phyloP scores from a whole-genome alignment of 2,888 invertebrate genomes.

The Operophtera brumata region DNA sequence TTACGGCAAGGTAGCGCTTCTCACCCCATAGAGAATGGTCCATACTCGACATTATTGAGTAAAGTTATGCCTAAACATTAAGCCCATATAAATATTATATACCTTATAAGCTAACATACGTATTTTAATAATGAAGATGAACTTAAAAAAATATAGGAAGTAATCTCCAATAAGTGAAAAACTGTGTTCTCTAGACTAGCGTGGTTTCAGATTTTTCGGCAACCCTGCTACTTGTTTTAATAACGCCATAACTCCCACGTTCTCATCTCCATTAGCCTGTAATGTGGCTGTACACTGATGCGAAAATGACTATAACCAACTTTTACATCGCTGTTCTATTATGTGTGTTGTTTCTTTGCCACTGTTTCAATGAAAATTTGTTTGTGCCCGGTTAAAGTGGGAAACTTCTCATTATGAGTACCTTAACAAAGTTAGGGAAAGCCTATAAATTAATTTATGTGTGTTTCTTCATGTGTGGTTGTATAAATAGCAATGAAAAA shows the following conservation, averaged over 20 bases:
- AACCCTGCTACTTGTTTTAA: background rate
- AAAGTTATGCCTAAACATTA: too few relatives aligned
- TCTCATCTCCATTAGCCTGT: slow-evolving; percentile 27
- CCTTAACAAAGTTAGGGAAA: slow-evolving; percentile 23
- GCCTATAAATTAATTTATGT: slow-evolving; percentile 24
- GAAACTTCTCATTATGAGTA: slow-evolving; percentile 23
- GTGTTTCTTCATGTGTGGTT: background rate
- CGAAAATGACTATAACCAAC: slow-evolving; percentile 29
- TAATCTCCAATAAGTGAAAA: too few relatives aligned
- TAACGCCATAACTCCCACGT: slow-evolving; percentile 11
- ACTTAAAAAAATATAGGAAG: too few relatives aligned
- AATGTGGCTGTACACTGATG: slow-evolving; percentile 24
- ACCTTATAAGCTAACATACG: too few relatives aligned
- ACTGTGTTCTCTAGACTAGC: background rate
- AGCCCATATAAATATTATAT: too few relatives aligned
- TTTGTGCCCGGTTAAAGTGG: slow-evolving; percentile 25
- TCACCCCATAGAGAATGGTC: too few relatives aligned
- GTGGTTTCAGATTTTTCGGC: background rate
- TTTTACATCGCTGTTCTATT: slow-evolving; percentile 34
- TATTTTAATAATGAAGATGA: too few relatives aligned
- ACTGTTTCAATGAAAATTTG: slow-evolving; percentile 27
- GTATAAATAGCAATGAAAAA: background rate
- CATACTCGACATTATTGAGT: too few relatives aligned
- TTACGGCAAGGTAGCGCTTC: too few relatives aligned
- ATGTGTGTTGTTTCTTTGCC: slow-evolving; percentile 33